Percentiles rank a stretch among this genome's conserved stretches.
phyloP scores from a whole-genome alignment of 2,113 vertebrate genomes.

The Microcebus lehilahytsara region DNA sequence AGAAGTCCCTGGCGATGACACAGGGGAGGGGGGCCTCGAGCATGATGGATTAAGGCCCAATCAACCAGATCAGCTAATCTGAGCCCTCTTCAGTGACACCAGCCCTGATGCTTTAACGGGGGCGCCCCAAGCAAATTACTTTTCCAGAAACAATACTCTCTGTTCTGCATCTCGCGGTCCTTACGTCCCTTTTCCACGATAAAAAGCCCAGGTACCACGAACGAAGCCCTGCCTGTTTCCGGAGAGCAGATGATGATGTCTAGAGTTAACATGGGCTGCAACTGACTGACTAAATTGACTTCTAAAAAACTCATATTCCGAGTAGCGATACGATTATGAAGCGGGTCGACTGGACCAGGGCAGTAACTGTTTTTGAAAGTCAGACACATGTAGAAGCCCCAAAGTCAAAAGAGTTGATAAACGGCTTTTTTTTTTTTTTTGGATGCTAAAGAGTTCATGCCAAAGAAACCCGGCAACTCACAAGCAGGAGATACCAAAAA shows the following conservation, averaged over 20 bases:
- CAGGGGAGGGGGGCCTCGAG: conserved; percentile 73
- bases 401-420: background rate
- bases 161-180: conserved; percentile 39
- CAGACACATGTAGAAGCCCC: background rate
- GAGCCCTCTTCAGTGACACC: conserved; percentile 64
- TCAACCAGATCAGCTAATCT: conserved; percentile 78
- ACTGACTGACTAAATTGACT: conserved; percentile 1
- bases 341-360: background rate
- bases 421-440: background rate
- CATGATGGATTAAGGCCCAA: conserved; percentile 79
- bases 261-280: conserved; percentile 29
- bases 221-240: background rate
- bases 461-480: background rate
- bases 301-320: conserved; percentile 11
- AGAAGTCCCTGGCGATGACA: conserved; percentile 83
- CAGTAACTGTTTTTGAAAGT: conserved; percentile 32
- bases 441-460: background rate
- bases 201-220: background rate
- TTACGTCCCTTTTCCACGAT: background rate
- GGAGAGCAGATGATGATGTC: background rate
- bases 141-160: conserved; percentile 70
- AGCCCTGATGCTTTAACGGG: conserved; percentile 72
- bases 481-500: background rate
- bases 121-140: conserved; percentile 72
- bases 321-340: background rate